Evolutionary conservation across 37 sponge, comb jelly and placozoan genomes (phyloP), one percentile per base, ranked within the genome.

Genomic region (Geodia barretti): DNA sequence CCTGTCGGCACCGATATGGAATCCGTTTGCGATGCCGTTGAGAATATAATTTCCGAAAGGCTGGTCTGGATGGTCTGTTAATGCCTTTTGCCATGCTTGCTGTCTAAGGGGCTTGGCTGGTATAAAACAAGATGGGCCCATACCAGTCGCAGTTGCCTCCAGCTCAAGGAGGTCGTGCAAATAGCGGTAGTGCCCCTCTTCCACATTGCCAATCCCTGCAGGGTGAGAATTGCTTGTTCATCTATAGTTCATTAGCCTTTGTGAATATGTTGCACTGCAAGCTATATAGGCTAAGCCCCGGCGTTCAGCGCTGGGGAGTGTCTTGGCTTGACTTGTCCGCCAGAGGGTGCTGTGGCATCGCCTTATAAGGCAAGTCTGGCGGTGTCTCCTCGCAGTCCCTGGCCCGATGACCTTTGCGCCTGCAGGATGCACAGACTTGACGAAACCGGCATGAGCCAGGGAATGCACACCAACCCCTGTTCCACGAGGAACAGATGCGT

Each of bases 21-120:
- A 73, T 41, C 43, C 73, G 24, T 73, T 40, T n/a, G 37, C 20
- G n/a, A 73, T 37, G 42, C 73, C 73, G 7, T 24, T 73, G 43
- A 37, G 25, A 21, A 73, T 73, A 28, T 73, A 40, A 24, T 37
- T 21, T 26, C 24, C 73, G 28, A 73, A 73, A 23, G 2, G 73
- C 42, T 40, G 40, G 73, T 73, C 73, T 40, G 73, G 43, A 26
- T 73, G 41, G 41, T n/a, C 25, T 23, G 35, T 36, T 36, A 69
- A 32, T 23, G 1, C 31, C 43, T 2, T 73, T 38, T 73, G 26
- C 73, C 73, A 73, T 39, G 43, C 73, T 19, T 24, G 29, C 24
- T 23, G n/a, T 7, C 5, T 64, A 7, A 64, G 65, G 30, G 30
- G 65, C 4, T 11, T 64, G 25, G 65, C n/a, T 23, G n/a, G 65